Base-by-base conservation (phyloP, 2,888 invertebrate genomes). In the Helobdella robusta region DNA sequence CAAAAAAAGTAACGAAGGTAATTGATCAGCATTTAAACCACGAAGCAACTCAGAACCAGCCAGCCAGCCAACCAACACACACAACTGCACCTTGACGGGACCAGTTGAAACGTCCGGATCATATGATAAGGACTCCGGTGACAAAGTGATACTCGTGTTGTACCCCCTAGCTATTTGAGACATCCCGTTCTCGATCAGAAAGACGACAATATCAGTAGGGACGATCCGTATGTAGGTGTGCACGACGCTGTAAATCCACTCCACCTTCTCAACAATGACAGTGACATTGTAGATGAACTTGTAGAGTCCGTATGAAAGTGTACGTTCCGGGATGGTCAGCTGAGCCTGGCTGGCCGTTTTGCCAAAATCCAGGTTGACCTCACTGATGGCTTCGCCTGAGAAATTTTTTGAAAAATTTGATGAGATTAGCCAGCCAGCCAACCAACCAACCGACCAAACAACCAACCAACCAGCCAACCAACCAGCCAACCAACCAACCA, bases 91-190 rank as follows among this genome's bases (percentile, higher is more conserved):
- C 54, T 54, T 28, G 6, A 11, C 5, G n/a, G 54, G 4, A 5
- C 58, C 67, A 8, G 62, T 32, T 1, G 68, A 68, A 1, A 73
- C 70, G 69, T 80, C 81, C 1, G 80, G 81, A 68, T 81, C 81
- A 35, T 73, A 70, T 0, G 80, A 79, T 65, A 72, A 72, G 0
- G 59, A 62, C 15, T 68, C 70, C 1, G 81, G 79, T 5, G 71
- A 68, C 4, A 81, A 70, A 0, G 68, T 70, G 0, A 79, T 48
- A 3, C 56, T 68, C 48, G 72, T 73, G 11, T 71, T 71, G 56
- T 70, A 74, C 2, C 76, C 75, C 52, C 74, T 67, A 1, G 71
- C 72, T 4, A 76, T 68, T 18, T 69, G 66, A 8, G 72, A 71
- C 65, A 75, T 72, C 0, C 77, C 76, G 2, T 75, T 74, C 15